Percentiles rank a stretch among this genome's conserved stretches.
Evolutionary conservation across 2,888 invertebrate genomes (phyloP).

Genomic region (Nomada goodeniana): DNA sequence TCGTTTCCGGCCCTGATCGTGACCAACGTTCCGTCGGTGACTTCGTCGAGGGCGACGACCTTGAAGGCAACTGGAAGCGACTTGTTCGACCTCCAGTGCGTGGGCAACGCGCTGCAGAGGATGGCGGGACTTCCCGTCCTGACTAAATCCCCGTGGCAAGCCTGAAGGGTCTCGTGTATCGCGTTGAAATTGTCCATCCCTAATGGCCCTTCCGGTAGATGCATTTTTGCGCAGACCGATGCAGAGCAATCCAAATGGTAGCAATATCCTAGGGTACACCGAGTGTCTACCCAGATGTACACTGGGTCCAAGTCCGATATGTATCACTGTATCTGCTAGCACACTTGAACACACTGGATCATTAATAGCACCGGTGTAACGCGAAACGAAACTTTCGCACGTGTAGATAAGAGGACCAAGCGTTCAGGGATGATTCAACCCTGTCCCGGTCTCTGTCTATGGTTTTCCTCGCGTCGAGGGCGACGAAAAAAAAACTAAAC

Average conservation of each 20-base stretch:
- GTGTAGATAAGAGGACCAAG: too few species aligned
- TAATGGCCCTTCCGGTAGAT: constrained; percentile 88
- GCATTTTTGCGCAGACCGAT: constrained; percentile 85
- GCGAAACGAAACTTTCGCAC: too few species aligned
- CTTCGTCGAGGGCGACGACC: constrained; percentile 96
- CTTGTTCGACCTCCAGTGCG: constrained; percentile 99
- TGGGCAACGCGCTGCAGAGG: constrained; percentile 96
- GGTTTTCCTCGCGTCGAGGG: not conserved
- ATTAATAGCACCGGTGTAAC: too few species aligned
- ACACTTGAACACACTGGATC: too few species aligned
- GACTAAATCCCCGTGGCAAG: constrained; percentile 96
- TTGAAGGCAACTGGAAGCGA: constrained; percentile 98
- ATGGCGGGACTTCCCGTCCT: constrained; percentile 98
- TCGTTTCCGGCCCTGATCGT: constrained; percentile 98
- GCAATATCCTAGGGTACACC: constrained; percentile 12
- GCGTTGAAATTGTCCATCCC: constrained; percentile 91
- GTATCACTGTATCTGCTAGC: too few species aligned
- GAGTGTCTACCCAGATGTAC: too few species aligned
- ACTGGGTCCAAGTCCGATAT: too few species aligned
- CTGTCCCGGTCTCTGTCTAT: too few species aligned
- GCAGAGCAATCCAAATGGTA: not conserved
- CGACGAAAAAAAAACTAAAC: constrained; percentile 19
- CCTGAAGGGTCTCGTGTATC: constrained; percentile 92
- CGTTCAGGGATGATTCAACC: too few species aligned
- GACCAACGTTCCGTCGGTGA: constrained; percentile 97